Base-by-base conservation (phyloP, 30 jellyfish, hydroid and myxozoan genomes). In the Sanderia malayensis region DNA sequence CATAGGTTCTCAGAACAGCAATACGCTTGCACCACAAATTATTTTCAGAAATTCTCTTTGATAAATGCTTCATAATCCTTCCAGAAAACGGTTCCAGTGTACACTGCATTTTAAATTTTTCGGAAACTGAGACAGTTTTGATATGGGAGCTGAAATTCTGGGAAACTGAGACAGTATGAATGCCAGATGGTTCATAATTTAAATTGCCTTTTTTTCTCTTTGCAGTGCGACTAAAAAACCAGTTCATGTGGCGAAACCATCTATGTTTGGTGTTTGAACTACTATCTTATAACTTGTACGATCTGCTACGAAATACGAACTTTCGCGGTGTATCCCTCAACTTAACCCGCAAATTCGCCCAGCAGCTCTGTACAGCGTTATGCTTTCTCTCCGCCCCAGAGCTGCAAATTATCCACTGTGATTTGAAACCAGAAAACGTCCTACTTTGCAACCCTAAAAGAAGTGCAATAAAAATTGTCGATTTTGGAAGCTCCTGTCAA, bases 401-500 rank as follows among this genome's bases (percentile, higher is more conserved):
- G 45, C 81, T 93, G 37, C 94, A 86, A 46, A 86, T 86, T 62
- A 84, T 91, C 53, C 98, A 91, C 59, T 91, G 98, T 57, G 98
- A 91, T 57, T 31, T 91, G 59, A 91, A 91, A 66, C 98, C 98
- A 8, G 98, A 91, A 58, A 91, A 91, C 49, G 94, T 91, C 4
- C 71, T 91, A 27, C 70, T 91, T 29, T 79, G 95, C 71, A 86
- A 93, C 71, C 96, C 95, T 1, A 84, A 85, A 71, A 82, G 96
- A 45, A 81, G 96, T 65, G 95, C 96, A 33, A 85, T 93, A 26
- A 93, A 93, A 72, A 81, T 93, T 25, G 97, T 93, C 63, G 99
- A 93, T 86, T 93, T 93, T 86, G 99, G 99, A 52, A 86, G 97
- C 55, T 93, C 99, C 30, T 93, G 99, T 79, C 95, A 86, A 46